These are phyloP conservation scores for Zoanthus solanderi DNA, from an alignment of 92 coral and sea anemone species.

Conservation along the genomic window DNA sequence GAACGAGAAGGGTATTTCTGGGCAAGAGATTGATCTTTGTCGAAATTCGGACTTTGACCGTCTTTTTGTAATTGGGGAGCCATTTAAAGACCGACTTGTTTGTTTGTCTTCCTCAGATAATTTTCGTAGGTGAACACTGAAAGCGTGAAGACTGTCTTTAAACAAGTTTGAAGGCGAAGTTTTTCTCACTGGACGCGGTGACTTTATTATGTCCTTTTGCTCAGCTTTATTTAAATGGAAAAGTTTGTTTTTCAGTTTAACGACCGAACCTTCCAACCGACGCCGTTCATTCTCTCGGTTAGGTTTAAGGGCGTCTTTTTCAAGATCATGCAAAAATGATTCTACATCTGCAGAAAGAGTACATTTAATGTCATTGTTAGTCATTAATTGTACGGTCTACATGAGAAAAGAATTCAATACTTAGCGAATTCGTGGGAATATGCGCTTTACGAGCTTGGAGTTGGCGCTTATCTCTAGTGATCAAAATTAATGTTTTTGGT, in stretches of 20 bases:
- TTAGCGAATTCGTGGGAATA: too few species aligned
- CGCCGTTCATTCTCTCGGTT: slow-evolving; percentile 66
- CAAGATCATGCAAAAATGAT: slow-evolving; percentile 68
- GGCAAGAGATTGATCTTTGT: slow-evolving; percentile 90
- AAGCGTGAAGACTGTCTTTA: slow-evolving; percentile 71
- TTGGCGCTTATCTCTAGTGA: too few species aligned
- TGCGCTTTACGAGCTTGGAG: too few species aligned
- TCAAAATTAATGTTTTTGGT: too few species aligned
- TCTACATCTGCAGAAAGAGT: slow-evolving; percentile 65
- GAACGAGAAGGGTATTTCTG: slow-evolving; percentile 78
- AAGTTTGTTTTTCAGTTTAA: slow-evolving; percentile 64
- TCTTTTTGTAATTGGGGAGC: slow-evolving; percentile 79
- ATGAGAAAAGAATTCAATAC: too few species aligned
- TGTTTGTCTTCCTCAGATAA: slow-evolving; percentile 41
- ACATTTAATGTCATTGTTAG: neutral
- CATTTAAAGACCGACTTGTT: slow-evolving; percentile 63
- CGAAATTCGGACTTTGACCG: slow-evolving; percentile 77
- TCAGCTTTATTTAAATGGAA: slow-evolving; percentile 66
- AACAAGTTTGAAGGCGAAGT: slow-evolving; percentile 53
- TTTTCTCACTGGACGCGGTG: slow-evolving; percentile 88
- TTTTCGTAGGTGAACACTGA: slow-evolving; percentile 66
- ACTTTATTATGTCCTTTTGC: slow-evolving; percentile 71
- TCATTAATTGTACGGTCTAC: too few species aligned
- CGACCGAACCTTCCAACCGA: slow-evolving; percentile 63
- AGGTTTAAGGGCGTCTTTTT: slow-evolving; percentile 60